Base-by-base conservation (phyloP, 2,113 vertebrate genomes). In the Indicator indicator region DNA sequence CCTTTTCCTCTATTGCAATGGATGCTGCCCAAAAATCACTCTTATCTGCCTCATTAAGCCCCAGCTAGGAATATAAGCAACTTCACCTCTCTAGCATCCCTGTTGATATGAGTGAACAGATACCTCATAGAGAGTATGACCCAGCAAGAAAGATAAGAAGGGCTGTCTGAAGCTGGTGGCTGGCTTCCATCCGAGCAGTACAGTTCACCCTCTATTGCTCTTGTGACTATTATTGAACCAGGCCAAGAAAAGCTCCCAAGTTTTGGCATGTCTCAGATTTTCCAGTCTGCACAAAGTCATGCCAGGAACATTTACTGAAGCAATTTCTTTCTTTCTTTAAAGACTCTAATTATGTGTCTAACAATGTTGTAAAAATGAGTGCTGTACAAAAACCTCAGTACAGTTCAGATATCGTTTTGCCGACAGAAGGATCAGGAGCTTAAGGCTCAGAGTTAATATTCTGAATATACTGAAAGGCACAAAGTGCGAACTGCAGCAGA, bases 301-400 rank as follows among this genome's bases (percentile, higher is more conserved):
- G 85, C 95, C 96, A 97, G 87, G 92, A 96, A 96, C 95, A 95
- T 94, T 95, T 78, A 91, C 88, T 82, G 90, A 95, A 96, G 86
- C 59, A 76, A 70, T 90, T 88, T 84, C 82, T 96, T 95, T 90
- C 88, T 79, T 93, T 94, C 95, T 74, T 93, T 93, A 0, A 92
- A 75, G 88, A 77, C 92, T 94, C 67, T 93, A 96, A 95, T 95
- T 94, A 95, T 32, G 73, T 16, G 88, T 86, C 90, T 93, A 94
- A 96, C 90, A 95, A 89, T 81, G 78, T 38, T 50, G 88, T 48
- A 93, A 88, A 91, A 94, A 86, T 46, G n/a, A 92, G 44, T 6
- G 12, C 15, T 78, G 65, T 74, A 86, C 73, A 95, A 90, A 83
- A 95, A 32, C 5, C 58, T 14, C 69, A n/a, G 83, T 9, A 19